These are phyloP conservation scores for Nothocercus nigrocapillus DNA, from an alignment of 2,113 vertebrate species.

Conservation along the genomic window DNA sequence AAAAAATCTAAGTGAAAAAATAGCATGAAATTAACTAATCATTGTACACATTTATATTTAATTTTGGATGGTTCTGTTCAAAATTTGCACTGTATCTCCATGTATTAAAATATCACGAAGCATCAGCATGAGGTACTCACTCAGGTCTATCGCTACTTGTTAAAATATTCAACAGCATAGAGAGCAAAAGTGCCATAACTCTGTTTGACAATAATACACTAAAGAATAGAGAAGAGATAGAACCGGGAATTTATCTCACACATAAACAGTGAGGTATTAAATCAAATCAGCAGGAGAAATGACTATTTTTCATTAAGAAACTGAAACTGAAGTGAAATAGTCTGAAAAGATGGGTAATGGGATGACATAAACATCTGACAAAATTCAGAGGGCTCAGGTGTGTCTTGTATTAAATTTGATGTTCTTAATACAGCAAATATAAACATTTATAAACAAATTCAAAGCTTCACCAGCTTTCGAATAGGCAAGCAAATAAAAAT, in stretches of 20 bases:
- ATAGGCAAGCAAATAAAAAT: constrained; percentile 58
- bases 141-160: not conserved
- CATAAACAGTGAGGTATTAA: constrained; percentile 10
- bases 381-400: constrained; percentile 62
- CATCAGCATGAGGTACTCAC: not conserved
- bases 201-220: not conserved
- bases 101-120: not conserved
- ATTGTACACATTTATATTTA: not conserved
- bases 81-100: not conserved
- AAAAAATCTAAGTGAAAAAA: not conserved
- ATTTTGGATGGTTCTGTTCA: not conserved
- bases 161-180: not conserved
- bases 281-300: constrained; percentile 17
- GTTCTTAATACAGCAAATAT: constrained; percentile 20
- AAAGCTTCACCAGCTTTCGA: not conserved
- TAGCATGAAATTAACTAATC: not conserved
- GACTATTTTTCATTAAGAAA: constrained; percentile 12
- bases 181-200: not conserved
- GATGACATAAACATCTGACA: constrained; percentile 29
- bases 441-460: constrained; percentile 30
- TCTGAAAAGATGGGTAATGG: constrained; percentile 45
- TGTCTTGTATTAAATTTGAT: constrained; percentile 10
- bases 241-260: not conserved
- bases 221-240: not conserved
- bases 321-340: constrained; percentile 38